phyloP scores from a whole-genome alignment of 2,797 vertebrate genomes.

The Falco berigora region DNA sequence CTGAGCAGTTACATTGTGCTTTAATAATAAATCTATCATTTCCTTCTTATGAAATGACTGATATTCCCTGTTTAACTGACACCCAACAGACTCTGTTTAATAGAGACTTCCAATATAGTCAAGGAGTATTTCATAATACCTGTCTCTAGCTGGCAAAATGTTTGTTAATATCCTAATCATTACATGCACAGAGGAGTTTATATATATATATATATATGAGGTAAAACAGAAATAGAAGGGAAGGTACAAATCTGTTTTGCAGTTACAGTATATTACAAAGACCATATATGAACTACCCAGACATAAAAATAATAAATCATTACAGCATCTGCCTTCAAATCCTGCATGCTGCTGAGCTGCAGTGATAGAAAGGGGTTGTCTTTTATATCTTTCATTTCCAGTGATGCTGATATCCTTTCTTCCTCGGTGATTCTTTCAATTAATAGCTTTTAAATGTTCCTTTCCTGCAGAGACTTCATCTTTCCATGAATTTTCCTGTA shows the following conservation, averaged over 20 bases:
- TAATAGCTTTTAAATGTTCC: neutral
- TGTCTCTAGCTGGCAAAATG: neutral
- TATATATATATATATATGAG: neutral
- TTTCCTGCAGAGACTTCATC: neutral
- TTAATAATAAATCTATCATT: neutral
- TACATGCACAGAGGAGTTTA: neutral
- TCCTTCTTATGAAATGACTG: neutral
- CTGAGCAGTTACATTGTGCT: neutral
- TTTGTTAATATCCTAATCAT: neutral
- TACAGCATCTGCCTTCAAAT: neutral
- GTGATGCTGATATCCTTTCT: neutral
- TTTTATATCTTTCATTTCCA: slow-evolving; percentile 16
- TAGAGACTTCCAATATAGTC: neutral
- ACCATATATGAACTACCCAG: neutral
- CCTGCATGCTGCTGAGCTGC: neutral
- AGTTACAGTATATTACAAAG: neutral
- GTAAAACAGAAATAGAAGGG: neutral
- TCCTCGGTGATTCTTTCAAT: neutral
- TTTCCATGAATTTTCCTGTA: neutral
- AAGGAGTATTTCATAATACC: neutral
- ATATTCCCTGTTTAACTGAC: neutral
- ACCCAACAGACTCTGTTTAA: neutral
- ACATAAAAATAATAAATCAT: neutral
- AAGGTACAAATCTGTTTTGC: neutral
- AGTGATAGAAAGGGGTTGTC: neutral